Conservation (phyloP, 2,888 invertebrate genomes). For the Helobdella robusta region DNA sequence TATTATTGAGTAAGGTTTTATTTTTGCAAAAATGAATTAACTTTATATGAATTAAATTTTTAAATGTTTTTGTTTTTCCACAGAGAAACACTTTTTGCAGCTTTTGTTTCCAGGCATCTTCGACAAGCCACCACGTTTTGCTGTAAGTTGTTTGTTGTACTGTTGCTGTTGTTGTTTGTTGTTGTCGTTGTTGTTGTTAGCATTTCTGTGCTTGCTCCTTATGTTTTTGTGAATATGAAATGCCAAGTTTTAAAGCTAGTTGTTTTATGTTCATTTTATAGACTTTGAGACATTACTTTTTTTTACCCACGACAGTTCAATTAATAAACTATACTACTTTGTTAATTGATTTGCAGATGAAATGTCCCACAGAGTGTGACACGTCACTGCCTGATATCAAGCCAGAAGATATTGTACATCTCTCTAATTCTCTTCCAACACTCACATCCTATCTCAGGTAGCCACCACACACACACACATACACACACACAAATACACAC, state of each 20-base stretch:
- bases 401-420: constrained; percentile 43
- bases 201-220: too few species aligned
- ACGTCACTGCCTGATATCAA: constrained; percentile 46
- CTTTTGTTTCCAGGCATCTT: constrained; percentile 81
- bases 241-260: too few species aligned
- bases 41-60: neutral
- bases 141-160: too few species aligned
- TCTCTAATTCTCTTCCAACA: constrained; percentile 45
- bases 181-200: too few species aligned
- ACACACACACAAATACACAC: too few species aligned
- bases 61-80: constrained; percentile 22
- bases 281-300: too few species aligned
- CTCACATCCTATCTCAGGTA: constrained; percentile 35
- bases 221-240: too few species aligned
- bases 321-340: too few species aligned
- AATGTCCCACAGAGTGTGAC: constrained; percentile 47
- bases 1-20: neutral
- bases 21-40: neutral
- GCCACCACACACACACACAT: too few species aligned
- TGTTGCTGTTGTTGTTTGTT: too few species aligned
- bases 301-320: too few species aligned
- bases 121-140: constrained; percentile 75
- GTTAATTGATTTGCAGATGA: constrained; percentile 29
- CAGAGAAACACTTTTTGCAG: constrained; percentile 67
- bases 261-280: too few species aligned